Base-by-base conservation (phyloP, 1,140 invertebrate species). In the Apocrypta bakeri region DNA sequence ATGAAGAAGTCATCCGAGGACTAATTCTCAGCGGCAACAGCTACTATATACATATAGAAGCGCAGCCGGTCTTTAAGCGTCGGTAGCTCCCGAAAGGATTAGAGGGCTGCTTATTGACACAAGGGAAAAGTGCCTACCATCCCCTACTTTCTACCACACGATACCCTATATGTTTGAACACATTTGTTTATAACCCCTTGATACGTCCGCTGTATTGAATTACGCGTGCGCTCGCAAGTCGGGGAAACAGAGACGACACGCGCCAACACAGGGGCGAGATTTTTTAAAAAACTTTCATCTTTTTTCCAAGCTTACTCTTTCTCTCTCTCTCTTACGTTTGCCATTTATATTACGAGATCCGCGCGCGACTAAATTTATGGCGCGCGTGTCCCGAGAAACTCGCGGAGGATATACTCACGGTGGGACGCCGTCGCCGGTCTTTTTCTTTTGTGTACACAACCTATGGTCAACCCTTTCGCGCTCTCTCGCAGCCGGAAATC, bases 141-240 rank as follows among this genome's bases (percentile, higher is more conserved):
- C 69, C 79, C 42, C 69, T n/a, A n/a, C n/a, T n/a, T 69, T 63
- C 82, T 80, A 82, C 37, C 77, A 83, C 84, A 84, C 82, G 89
- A 89, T 88, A 90, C 88, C 88, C 90, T 90, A 90, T 89, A 90
- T 91, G 90, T 91, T 91, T 91, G 88, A 91, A 91, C 90, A 91
- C 89, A 90, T 91, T 91, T 91, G 89, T 90, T 90, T 90, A 91
- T 90, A 90, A 90, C 90, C 90, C 88, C 88, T 90, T 89, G 86
- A 86, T 88, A 85, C 84, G 85, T 85, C 85, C 85, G 79, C 84
- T 81, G 87, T 87, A 90, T 90, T 84, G 81, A 86, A 85, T 90
- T 90, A 90, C 90, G 81, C 73, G 88, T 21, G 29, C 63, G 81
- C 56, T 9, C 66, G 66, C 17, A n/a, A n/a, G 14, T 0, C 7